These are phyloP conservation scores for Criorhina ranunculi DNA, from an alignment of 2,888 invertebrate species.

Conservation along the genomic window DNA sequence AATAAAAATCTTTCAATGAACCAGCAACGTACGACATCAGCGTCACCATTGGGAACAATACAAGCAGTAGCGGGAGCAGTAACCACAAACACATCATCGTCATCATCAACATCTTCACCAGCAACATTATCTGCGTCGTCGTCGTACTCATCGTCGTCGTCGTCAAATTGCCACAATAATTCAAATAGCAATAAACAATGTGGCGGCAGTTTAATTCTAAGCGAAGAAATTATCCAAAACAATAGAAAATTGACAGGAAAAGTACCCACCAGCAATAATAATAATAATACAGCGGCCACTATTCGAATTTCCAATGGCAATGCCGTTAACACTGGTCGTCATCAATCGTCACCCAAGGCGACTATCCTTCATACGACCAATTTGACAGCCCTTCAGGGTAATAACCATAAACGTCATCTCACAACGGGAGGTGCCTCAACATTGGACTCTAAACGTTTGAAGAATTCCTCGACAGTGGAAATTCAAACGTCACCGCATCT, in stretches of 20 bases:
- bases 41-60: constrained; percentile 45
- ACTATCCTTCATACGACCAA: constrained; percentile 76
- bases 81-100: constrained; percentile 47
- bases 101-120: constrained; percentile 66
- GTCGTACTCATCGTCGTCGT: constrained; percentile 28
- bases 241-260: constrained; percentile 64
- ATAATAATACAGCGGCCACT: constrained; percentile 80
- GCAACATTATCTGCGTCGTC: constrained; percentile 35
- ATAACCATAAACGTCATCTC: constrained; percentile 81
- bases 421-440: constrained; percentile 75
- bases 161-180: constrained; percentile 74
- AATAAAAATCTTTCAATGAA: constrained; percentile 81
- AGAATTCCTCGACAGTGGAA: constrained; percentile 80
- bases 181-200: constrained; percentile 64
- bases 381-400: constrained; percentile 77
- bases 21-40: constrained; percentile 74
- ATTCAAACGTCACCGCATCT: constrained; percentile 85
- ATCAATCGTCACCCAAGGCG: constrained; percentile 72
- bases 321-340: constrained; percentile 66
- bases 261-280: constrained; percentile 63
- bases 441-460: constrained; percentile 82
- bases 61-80: not conserved
- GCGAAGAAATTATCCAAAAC: constrained; percentile 70
- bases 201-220: constrained; percentile 61
- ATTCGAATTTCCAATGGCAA: constrained; percentile 79